Conservation (phyloP, 2,888 invertebrate species). For the Parnassius apollo region DNA sequence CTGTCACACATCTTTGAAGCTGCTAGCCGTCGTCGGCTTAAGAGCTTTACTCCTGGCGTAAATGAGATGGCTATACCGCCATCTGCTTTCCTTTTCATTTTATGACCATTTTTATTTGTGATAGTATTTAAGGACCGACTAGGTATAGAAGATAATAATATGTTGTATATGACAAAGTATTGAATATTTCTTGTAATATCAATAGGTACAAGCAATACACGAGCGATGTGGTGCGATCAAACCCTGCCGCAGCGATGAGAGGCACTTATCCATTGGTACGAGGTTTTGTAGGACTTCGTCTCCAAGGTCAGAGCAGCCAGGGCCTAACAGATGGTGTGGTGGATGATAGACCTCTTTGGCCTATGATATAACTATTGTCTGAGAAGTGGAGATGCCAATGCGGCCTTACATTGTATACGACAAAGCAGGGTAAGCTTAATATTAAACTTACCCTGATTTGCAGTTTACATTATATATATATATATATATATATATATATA, state of each 20-base stretch:
- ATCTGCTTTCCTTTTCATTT: too few species aligned
- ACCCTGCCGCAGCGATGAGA: slow-evolving; percentile 88
- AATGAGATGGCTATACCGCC: too few species aligned
- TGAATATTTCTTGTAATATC: background rate
- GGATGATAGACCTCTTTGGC: slow-evolving; percentile 94
- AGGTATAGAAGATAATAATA: background rate
- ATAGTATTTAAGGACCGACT: too few species aligned
- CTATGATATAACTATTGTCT: slow-evolving; percentile 96
- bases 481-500: too few species aligned
- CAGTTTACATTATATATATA: too few species aligned
- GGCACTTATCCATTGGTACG: slow-evolving; percentile 93
- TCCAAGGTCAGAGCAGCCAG: slow-evolving; percentile 81
- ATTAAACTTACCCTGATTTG: background rate
- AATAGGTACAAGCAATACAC: slow-evolving; percentile 90
- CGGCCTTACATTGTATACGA: slow-evolving; percentile 89
- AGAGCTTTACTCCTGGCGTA: too few species aligned
- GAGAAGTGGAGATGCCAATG: slow-evolving; percentile 92
- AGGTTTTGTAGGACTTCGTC: slow-evolving; percentile 89
- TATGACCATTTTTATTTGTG: too few species aligned
- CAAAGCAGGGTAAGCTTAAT: slow-evolving; percentile 83
- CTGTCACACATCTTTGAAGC: too few species aligned
- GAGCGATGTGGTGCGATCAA: slow-evolving; percentile 89
- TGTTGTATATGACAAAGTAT: background rate
- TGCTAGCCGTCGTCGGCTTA: too few species aligned
- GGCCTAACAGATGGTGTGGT: slow-evolving; percentile 89